Percentiles rank a stretch among this genome's conserved stretches.
phyloP scores from a whole-genome alignment of 2,113 vertebrate genomes.

The Macroglossus sobrinus region DNA sequence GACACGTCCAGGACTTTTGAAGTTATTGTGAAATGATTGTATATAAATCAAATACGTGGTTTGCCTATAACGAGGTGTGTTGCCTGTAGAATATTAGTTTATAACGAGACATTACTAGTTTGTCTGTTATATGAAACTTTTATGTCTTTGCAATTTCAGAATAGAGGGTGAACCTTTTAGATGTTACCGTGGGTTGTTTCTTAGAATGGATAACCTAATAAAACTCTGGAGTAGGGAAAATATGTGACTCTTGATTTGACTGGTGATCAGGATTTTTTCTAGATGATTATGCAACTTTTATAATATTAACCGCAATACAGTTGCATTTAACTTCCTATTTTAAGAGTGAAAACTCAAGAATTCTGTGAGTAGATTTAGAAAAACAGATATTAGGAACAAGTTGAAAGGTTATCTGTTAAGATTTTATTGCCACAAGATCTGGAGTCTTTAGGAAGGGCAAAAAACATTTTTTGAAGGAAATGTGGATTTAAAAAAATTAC shows the following conservation, averaged over 20 bases:
- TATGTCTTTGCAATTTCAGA: background rate
- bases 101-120: background rate
- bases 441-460: background rate
- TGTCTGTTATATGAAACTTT: background rate
- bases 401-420: background rate
- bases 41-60: background rate
- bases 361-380: constrained; percentile 24
- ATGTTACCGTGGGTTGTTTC: background rate
- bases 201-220: background rate
- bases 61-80: background rate
- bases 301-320: background rate
- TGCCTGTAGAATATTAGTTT: background rate
- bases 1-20: background rate
- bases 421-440: background rate
- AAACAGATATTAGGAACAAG: background rate
- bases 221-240: background rate
- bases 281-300: background rate
- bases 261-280: background rate
- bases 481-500: background rate
- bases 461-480: background rate
- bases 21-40: background rate
- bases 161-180: background rate
- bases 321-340: background rate
- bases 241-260: background rate
- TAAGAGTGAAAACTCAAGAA: background rate